Conservation (phyloP, 2,797 vertebrate species). For the Fistularia commersonii region DNA sequence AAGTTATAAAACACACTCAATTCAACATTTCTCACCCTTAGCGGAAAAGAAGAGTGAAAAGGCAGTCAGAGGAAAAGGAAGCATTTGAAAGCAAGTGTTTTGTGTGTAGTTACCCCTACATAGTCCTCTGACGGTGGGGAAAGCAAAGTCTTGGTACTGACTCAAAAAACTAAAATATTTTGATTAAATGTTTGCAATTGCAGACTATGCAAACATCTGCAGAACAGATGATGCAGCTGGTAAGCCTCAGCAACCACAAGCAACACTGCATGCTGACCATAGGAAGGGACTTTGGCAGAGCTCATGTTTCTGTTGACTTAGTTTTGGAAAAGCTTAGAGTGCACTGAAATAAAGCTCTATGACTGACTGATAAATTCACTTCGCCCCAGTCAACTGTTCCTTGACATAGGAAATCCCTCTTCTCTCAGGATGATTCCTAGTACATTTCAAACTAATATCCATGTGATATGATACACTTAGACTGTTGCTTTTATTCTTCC, state of each 20-base stretch:
- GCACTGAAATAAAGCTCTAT: constrained; percentile 21
- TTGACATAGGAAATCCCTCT: constrained; percentile 12
- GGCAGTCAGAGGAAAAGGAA: constrained; percentile 38
- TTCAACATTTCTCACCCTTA: constrained; percentile 35
- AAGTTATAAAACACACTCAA: constrained; percentile 45
- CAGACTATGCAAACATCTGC: constrained; percentile 33
- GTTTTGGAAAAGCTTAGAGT: constrained; percentile 14
- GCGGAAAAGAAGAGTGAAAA: constrained; percentile 9
- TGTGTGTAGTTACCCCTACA: constrained; percentile 6
- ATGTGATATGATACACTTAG: too few relatives aligned
- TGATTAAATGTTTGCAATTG: constrained; percentile 29
- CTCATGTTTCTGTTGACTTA: constrained; percentile 16
- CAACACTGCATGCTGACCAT: constrained; percentile 41
- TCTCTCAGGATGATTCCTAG: neutral
- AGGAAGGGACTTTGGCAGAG: constrained; percentile 31
- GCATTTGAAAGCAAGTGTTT: constrained; percentile 14
- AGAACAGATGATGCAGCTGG: constrained; percentile 30
- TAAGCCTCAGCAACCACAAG: constrained; percentile 37
- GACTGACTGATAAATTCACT: constrained; percentile 23
- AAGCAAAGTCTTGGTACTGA: constrained; percentile 9
- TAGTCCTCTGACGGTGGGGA: neutral
- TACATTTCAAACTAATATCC: too few relatives aligned
- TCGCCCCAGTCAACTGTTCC: constrained; percentile 7
- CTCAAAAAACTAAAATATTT: constrained; percentile 6
- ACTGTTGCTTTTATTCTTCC: too few relatives aligned